phyloP scores from a whole-genome alignment of 1,140 invertebrate species.

The Papilio polyxenes region DNA sequence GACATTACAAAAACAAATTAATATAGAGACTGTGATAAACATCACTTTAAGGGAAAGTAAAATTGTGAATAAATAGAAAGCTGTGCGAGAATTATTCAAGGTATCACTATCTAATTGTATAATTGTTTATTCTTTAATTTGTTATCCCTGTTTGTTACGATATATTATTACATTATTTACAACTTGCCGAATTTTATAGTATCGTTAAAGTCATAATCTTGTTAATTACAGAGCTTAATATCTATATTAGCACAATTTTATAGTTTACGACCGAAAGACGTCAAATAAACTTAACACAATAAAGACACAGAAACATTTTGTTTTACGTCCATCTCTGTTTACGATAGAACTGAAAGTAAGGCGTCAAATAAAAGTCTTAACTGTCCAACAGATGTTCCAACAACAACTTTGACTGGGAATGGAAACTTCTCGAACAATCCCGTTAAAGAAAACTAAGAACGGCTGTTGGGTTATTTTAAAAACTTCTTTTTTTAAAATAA shows the following conservation, averaged over 20 bases:
- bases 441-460: conserved; percentile 27
- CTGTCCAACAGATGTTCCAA: conserved; percentile 33
- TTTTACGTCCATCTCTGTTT: conserved; percentile 43
- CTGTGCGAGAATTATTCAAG: too few species aligned
- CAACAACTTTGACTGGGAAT: conserved; percentile 33
- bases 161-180: conserved; percentile 21
- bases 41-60: too few species aligned
- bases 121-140: background rate
- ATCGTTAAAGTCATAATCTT: conserved; percentile 15
- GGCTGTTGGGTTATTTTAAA: conserved; percentile 24
- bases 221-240: conserved; percentile 4
- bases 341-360: conserved; percentile 43
- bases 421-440: conserved; percentile 30
- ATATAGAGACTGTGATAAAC: too few species aligned
- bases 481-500: conserved; percentile 9
- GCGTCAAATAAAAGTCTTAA: conserved; percentile 43
- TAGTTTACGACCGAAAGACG: conserved; percentile 18
- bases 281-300: conserved; percentile 33
- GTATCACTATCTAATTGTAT: too few species aligned
- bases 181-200: conserved; percentile 18
- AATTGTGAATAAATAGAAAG: too few species aligned
- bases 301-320: conserved; percentile 40
- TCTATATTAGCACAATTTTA: conserved; percentile 7
- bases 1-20: too few species aligned
- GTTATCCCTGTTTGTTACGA: background rate